phyloP scores from a whole-genome alignment of 2,888 invertebrate genomes.

The Elysia crispata region DNA sequence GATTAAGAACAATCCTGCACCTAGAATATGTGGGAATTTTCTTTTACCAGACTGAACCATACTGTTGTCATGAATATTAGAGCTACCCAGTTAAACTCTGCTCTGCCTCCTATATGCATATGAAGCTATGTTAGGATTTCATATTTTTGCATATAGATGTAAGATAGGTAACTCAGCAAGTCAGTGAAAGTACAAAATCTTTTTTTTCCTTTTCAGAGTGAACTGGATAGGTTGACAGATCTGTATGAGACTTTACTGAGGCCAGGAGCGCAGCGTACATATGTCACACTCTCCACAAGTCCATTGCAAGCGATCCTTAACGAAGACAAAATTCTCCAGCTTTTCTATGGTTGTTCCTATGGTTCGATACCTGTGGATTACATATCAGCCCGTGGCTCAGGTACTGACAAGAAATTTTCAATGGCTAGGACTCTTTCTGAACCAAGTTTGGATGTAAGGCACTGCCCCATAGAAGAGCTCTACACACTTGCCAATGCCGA shows the following conservation, averaged over 20 bases:
- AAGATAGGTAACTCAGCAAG: too few relatives aligned
- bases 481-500: slow-evolving; percentile 46
- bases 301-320: slow-evolving; percentile 28
- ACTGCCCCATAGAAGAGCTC: slow-evolving; percentile 36
- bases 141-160: too few relatives aligned
- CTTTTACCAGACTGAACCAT: too few relatives aligned
- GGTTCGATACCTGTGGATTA: background rate
- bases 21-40: too few relatives aligned
- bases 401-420: slow-evolving; percentile 13
- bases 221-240: background rate
- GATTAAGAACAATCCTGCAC: too few relatives aligned
- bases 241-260: slow-evolving; percentile 20
- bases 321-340: slow-evolving; percentile 38
- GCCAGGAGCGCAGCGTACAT: background rate
- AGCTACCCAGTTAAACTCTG: too few relatives aligned
- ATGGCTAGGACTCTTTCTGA: slow-evolving; percentile 39
- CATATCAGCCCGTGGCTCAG: background rate
- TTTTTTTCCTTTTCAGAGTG: slow-evolving; percentile 24
- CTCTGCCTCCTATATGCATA: too few relatives aligned
- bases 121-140: too few relatives aligned
- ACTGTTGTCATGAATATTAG: too few relatives aligned
- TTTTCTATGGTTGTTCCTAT: slow-evolving; percentile 15
- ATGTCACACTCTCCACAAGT: background rate
- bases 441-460: slow-evolving; percentile 35
- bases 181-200: too few relatives aligned